Conservation (phyloP, 2,113 vertebrate genomes). For the Prietella phreatophila region DNA sequence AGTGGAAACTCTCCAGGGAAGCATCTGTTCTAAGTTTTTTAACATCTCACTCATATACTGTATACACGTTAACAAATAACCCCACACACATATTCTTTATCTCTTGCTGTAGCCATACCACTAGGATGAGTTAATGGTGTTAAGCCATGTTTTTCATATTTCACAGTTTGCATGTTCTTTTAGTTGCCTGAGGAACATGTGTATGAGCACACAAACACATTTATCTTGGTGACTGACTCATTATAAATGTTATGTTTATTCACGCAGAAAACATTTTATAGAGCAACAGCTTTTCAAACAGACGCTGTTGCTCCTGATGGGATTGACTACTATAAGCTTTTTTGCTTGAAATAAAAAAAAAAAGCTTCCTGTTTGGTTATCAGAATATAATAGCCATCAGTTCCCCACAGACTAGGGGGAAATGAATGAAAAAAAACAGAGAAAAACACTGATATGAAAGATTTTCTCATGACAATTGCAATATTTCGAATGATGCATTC, state of each 20-base stretch:
- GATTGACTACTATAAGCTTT: slow-evolving; percentile 53
- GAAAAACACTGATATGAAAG: neutral
- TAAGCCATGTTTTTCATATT: neutral
- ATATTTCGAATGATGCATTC: slow-evolving; percentile 8
- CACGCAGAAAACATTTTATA: slow-evolving; percentile 53
- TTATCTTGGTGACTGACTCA: slow-evolving; percentile 32
- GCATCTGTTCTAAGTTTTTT: neutral
- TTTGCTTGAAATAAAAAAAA: slow-evolving; percentile 54
- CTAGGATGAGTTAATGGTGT: neutral
- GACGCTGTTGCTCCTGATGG: slow-evolving; percentile 62
- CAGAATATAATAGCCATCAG: slow-evolving; percentile 62
- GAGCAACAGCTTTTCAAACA: slow-evolving; percentile 58
- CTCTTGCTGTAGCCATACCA: neutral
- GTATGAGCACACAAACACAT: slow-evolving; percentile 18
- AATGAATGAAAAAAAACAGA: neutral
- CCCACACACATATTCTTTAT: neutral
- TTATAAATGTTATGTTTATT: slow-evolving; percentile 49
- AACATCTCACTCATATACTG: neutral
- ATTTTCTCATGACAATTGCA: slow-evolving; percentile 13
- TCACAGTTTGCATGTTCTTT: neutral
- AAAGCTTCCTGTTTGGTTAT: slow-evolving; percentile 57
- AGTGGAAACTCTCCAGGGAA: neutral
- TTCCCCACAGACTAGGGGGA: slow-evolving; percentile 58
- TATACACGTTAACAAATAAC: neutral
- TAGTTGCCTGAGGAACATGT: slow-evolving; percentile 9